phyloP scores from a whole-genome alignment of 2,888 invertebrate genomes.

The Drosophila niveifrons region DNA sequence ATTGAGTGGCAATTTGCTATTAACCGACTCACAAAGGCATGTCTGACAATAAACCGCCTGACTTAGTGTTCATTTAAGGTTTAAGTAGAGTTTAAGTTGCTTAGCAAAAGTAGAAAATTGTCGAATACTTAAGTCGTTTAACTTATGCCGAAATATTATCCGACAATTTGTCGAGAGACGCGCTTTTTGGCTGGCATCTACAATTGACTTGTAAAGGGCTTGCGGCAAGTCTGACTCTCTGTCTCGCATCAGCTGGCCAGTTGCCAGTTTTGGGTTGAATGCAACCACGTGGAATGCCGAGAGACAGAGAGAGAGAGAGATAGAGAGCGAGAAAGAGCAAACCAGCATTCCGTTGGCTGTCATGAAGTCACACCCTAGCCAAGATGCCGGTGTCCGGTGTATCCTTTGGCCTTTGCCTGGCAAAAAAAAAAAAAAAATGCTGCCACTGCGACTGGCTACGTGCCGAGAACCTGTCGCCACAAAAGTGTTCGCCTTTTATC shows the following conservation, averaged over 20 bases:
- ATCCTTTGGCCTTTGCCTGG: conserved; percentile 20
- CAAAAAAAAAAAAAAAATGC: background rate
- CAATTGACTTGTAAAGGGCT: conserved; percentile 55
- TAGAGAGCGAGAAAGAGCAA: conserved; percentile 3
- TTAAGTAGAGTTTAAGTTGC: background rate
- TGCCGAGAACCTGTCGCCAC: conserved; percentile 57
- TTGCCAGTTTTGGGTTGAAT: conserved; percentile 56
- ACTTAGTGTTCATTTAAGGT: background rate
- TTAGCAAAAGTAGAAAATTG: background rate
- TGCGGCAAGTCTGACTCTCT: conserved; percentile 27
- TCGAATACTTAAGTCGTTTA: background rate
- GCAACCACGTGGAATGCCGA: conserved; percentile 31
- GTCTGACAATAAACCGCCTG: background rate
- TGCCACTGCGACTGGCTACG: conserved; percentile 44
- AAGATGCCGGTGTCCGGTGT: conserved; percentile 38
- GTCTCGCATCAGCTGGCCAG: conserved; percentile 29
- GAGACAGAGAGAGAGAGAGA: too few species aligned
- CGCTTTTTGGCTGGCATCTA: conserved; percentile 20
- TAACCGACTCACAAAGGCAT: background rate
- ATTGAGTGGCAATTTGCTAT: background rate
- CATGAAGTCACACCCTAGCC: conserved; percentile 46
- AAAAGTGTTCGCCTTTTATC: conserved; percentile 35
- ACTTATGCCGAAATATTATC: conserved; percentile 22
- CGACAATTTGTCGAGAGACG: background rate
- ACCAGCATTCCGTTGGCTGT: conserved; percentile 50